These are phyloP conservation scores for Lasioglossum marginatum DNA, from an alignment of 2,888 invertebrate species.

Conservation along the genomic window DNA sequence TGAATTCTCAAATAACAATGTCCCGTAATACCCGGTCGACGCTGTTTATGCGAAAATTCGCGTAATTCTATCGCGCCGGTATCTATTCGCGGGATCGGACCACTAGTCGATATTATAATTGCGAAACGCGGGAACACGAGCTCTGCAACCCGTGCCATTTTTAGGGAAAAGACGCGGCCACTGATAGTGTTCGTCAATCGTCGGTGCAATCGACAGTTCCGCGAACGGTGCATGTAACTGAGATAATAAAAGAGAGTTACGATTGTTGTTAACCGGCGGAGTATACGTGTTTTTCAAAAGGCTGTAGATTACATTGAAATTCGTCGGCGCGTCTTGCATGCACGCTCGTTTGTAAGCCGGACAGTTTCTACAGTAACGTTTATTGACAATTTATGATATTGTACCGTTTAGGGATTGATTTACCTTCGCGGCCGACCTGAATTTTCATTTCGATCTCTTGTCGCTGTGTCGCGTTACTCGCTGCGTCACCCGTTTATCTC, in stretches of 20 bases:
- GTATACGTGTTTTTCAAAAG: constrained; percentile 4
- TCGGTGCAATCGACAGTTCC: not conserved
- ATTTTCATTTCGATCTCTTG: constrained; percentile 4
- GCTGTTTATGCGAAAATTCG: constrained; percentile 41
- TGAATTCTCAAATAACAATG: constrained; percentile 69
- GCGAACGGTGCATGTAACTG: not conserved
- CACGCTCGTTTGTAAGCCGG: not conserved
- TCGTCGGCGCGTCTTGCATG: not conserved
- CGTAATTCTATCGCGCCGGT: constrained; percentile 14
- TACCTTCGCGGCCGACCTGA: not conserved
- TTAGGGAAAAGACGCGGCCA: not conserved
- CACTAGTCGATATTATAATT: not conserved
- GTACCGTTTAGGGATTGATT: constrained; percentile 6
- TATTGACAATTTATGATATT: constrained; percentile 11
- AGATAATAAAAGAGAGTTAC: constrained; percentile 15
- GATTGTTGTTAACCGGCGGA: not conserved
- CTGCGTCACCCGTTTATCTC: not conserved
- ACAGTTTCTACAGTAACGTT: not conserved
- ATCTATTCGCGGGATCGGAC: constrained; percentile 24
- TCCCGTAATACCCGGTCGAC: constrained; percentile 43
- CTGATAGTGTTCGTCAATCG: constrained; percentile 13
- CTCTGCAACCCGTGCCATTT: not conserved
- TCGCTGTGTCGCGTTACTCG: not conserved
- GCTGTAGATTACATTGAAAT: constrained; percentile 9
- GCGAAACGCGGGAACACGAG: not conserved